A percentile compares a stretch with the other conserved stretches of the same genome.
These are phyloP conservation scores for Melieria omissa DNA, from an alignment of 2,888 invertebrate species.

Conservation along the genomic window DNA sequence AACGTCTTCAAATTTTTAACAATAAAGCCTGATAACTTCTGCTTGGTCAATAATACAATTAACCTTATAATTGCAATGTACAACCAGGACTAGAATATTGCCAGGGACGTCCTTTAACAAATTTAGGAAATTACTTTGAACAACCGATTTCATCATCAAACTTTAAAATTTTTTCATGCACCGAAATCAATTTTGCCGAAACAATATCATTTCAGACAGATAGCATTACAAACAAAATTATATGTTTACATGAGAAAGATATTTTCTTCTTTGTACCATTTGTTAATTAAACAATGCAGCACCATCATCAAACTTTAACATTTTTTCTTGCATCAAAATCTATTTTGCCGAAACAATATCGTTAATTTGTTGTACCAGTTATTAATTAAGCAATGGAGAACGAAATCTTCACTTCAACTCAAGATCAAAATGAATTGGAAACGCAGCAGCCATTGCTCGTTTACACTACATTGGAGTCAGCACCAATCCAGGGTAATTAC, in stretches of 20 bases:
- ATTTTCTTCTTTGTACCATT: constrained; percentile 30
- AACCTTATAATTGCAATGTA: constrained; percentile 34
- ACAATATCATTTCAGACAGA: constrained; percentile 34
- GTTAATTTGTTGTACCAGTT: constrained; percentile 9
- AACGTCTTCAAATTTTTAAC: constrained; percentile 29
- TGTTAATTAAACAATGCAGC: constrained; percentile 24
- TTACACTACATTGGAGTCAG: too few species aligned
- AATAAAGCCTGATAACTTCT: constrained; percentile 29
- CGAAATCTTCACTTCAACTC: too few species aligned
- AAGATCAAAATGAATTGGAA: too few species aligned
- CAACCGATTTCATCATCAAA: constrained; percentile 36
- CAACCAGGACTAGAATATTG: constrained; percentile 20
- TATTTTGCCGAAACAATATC: constrained; percentile 32
- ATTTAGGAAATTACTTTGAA: constrained; percentile 28
- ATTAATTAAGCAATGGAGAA: neutral
- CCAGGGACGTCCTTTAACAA: constrained; percentile 22
- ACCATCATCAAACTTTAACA: constrained; percentile 19
- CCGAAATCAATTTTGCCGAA: constrained; percentile 34
- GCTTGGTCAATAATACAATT: constrained; percentile 28
- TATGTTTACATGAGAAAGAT: constrained; percentile 31
- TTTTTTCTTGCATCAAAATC: constrained; percentile 22
- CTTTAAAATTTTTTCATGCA: constrained; percentile 36
- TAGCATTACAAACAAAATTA: constrained; percentile 33
- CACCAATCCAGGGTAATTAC: too few species aligned
- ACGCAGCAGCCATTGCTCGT: too few species aligned